phyloP scores from a whole-genome alignment of 2,888 invertebrate species.

The Magallana nippona region DNA sequence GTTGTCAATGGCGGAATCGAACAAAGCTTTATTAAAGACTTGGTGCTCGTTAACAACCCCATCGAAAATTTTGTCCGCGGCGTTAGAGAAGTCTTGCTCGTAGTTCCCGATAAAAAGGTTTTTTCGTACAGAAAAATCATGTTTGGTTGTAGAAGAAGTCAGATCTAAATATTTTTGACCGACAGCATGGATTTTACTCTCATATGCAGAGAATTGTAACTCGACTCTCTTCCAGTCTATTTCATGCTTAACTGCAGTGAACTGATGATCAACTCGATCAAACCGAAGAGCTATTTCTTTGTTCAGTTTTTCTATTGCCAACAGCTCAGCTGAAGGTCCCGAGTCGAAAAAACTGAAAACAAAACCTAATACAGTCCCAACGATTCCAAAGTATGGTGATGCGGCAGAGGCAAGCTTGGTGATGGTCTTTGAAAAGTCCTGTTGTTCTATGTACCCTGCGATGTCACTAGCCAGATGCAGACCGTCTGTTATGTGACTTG shows the following conservation, averaged over 20 bases:
- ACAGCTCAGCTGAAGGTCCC: conserved; percentile 33
- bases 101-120: conserved; percentile 18
- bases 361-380: conserved; percentile 33
- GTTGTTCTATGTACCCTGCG: background rate
- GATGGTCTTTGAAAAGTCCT: background rate
- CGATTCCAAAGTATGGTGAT: background rate
- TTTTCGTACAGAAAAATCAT: background rate
- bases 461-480: background rate
- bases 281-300: conserved; percentile 31
- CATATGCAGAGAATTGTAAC: conserved; percentile 7
- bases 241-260: conserved; percentile 12
- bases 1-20: conserved; percentile 1
- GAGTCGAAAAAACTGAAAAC: conserved; percentile 16
- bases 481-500: background rate
- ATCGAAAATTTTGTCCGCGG: conserved; percentile 28
- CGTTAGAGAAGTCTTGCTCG: conserved; percentile 30
- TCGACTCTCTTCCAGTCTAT: conserved; percentile 5
- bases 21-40: background rate
- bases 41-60: conserved; percentile 26
- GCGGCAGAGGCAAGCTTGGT: background rate
- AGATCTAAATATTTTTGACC: background rate
- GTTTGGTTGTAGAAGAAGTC: background rate
- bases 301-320: conserved; percentile 9
- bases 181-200: conserved; percentile 37
- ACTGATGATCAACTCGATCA: conserved; percentile 38